Evolutionary conservation across 30 jellyfish, hydroid and myxozoan genomes (phyloP).

Genomic region (Turritopsis rubra): DNA sequence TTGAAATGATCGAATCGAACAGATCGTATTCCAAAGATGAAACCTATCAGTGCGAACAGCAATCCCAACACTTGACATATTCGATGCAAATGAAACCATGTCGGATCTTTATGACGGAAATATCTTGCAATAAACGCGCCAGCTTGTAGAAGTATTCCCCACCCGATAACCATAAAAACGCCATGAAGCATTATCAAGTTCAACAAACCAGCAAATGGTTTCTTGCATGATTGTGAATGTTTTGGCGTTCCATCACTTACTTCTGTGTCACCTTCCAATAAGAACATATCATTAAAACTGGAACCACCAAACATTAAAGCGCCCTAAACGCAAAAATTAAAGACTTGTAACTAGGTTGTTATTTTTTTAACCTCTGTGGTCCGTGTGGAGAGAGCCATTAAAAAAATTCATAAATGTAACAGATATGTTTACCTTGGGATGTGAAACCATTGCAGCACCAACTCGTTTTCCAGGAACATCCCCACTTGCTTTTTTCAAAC

Average conservation of each 20-base stretch:
- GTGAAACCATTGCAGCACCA: slow-evolving; percentile 8
- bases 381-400: no score
- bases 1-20: slow-evolving; percentile 39
- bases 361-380: background rate
- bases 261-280: slow-evolving; percentile 45
- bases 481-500: slow-evolving; percentile 1
- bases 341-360: no score
- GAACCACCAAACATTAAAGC: slow-evolving; percentile 12
- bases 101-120: slow-evolving; percentile 30
- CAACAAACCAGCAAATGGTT: slow-evolving; percentile 19
- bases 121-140: slow-evolving; percentile 62
- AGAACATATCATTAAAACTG: slow-evolving; percentile 16
- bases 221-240: slow-evolving; percentile 24
- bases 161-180: slow-evolving; percentile 42
- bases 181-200: slow-evolving; percentile 48
- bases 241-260: slow-evolving; percentile 32
- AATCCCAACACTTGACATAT: slow-evolving; percentile 39
- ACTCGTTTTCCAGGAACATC: slow-evolving; percentile 8
- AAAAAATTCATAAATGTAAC: no score
- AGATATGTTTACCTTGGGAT: slow-evolving; percentile 6
- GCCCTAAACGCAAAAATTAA: background rate
- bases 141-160: slow-evolving; percentile 51
- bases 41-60: slow-evolving; percentile 36
- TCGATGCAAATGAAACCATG: slow-evolving; percentile 47
- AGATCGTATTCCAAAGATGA: slow-evolving; percentile 46